phyloP scores from a whole-genome alignment of 2,888 invertebrate species.

The Polyommatus icarus region DNA sequence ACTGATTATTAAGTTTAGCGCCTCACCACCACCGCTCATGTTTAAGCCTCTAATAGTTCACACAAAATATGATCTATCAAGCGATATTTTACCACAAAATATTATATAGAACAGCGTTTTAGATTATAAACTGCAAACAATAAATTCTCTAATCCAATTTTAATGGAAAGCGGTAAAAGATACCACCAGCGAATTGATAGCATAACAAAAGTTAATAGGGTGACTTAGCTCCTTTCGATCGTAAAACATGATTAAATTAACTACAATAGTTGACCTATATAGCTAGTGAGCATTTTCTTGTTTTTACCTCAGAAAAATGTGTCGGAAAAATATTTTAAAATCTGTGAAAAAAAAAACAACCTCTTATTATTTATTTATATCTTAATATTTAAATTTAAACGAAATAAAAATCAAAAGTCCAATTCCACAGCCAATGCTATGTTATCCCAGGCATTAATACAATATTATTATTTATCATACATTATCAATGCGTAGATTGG shows the following conservation, averaged over 20 bases:
- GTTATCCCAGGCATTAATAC: too few species aligned
- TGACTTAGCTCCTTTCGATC: conserved; percentile 9
- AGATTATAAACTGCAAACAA: background rate
- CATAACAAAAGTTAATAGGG: conserved; percentile 8
- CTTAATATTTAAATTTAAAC: too few species aligned
- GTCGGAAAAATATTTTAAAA: background rate
- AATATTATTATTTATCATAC: too few species aligned
- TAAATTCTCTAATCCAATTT: background rate
- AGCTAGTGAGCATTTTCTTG: background rate
- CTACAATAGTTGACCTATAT: background rate
- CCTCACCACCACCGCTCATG: too few species aligned
- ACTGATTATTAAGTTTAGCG: too few species aligned
- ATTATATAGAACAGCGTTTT: background rate
- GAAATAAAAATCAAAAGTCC: too few species aligned
- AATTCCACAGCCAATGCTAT: too few species aligned
- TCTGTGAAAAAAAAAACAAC: background rate
- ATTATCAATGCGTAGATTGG: too few species aligned
- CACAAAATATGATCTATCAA: too few species aligned
- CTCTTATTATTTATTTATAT: too few species aligned
- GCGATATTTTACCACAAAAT: too few species aligned
- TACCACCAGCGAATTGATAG: background rate
- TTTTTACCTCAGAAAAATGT: background rate
- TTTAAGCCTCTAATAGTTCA: too few species aligned
- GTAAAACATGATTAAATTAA: conserved; percentile 12
- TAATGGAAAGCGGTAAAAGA: background rate